Base-by-base conservation (phyloP, 2,113 vertebrate genomes). In the Tachysurus vachellii region DNA sequence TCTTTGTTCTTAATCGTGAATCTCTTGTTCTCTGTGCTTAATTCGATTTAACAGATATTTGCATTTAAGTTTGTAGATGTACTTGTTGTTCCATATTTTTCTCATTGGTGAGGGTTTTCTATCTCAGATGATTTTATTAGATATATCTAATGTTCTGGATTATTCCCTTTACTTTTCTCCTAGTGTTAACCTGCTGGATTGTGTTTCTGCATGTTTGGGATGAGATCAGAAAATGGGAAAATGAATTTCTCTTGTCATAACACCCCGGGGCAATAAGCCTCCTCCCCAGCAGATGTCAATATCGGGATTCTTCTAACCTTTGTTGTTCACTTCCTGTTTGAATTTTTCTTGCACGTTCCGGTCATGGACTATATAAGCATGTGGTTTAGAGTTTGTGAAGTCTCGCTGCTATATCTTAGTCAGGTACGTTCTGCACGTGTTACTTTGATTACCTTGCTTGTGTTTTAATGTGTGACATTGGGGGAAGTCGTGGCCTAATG, bases 1-100 rank as follows among this genome's bases (percentile, higher is more conserved):
- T 42, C 64, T 11, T 36, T 68, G 61, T 68, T 81, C 50, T 36
- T 42, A 47, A 28, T 36, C 16, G 10, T 42, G 50, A 31, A 64
- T 68, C 61, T 14, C 13, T 28, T 23, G 44, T 73, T 76, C 50
- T 85, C 31, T 3, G 7, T 53, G 42, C 44, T n/a, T 61, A 62
- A 82, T 64, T 19, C 5, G n/a, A 80, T 80, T 80, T 42, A 31
- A 80, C 12, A 36, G 28, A 80, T 80, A 80, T 62, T 26, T 82
- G 57, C 57, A 42, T 59, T 31, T 59, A 7, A 31, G 3, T 57
- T 26, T 17, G 19, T 44, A 64, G 47, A 83, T 70, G 61, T 12
- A 28, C 82, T 31, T 42, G 16, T 57, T 36, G 66, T 84, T 77
- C 57, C 57, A 23, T 23, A 50, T 59, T 79, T 21, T 77, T 75